A percentile compares a stretch with the other conserved stretches of the same genome.
phyloP scores from a whole-genome alignment of 2,113 vertebrate genomes.

The Prochilodus magdalenae region DNA sequence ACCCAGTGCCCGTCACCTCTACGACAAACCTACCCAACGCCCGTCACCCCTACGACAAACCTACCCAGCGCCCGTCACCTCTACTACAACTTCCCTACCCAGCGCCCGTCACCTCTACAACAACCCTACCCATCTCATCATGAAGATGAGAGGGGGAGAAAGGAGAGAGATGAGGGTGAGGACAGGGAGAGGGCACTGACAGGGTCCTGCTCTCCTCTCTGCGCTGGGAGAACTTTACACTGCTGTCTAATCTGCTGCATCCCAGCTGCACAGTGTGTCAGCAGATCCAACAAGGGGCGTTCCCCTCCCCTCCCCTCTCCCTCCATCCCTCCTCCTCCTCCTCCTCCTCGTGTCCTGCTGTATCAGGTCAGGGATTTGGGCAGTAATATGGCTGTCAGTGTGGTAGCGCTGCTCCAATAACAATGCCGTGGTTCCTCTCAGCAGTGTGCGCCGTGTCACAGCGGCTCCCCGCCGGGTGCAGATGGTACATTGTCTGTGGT shows the following conservation, averaged over 20 bases:
- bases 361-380: conserved; percentile 69
- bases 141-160: not conserved
- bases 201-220: conserved; percentile 23
- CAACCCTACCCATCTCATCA: too few species aligned
- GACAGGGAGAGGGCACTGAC: not conserved
- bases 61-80: too few species aligned
- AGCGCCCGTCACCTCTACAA: too few species aligned
- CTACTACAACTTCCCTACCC: too few species aligned
- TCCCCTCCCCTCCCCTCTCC: conserved; percentile 41
- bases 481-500: conserved; percentile 78
- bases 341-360: conserved; percentile 11
- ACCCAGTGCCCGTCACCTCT: too few species aligned
- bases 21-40: too few species aligned
- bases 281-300: conserved; percentile 64
- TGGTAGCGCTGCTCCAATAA: conserved; percentile 78
- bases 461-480: conserved; percentile 74
- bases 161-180: not conserved
- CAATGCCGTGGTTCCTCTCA: conserved; percentile 78
- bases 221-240: conserved; percentile 50
- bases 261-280: conserved; percentile 64
- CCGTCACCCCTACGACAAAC: too few species aligned
- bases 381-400: conserved; percentile 76
- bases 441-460: conserved; percentile 71
- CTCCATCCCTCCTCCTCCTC: too few species aligned
- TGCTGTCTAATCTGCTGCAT: conserved; percentile 62